A percentile compares a stretch with the other conserved stretches of the same genome.
Evolutionary conservation across 2,888 invertebrate genomes (phyloP).

Genomic region (Lepidochrysops patricia): DNA sequence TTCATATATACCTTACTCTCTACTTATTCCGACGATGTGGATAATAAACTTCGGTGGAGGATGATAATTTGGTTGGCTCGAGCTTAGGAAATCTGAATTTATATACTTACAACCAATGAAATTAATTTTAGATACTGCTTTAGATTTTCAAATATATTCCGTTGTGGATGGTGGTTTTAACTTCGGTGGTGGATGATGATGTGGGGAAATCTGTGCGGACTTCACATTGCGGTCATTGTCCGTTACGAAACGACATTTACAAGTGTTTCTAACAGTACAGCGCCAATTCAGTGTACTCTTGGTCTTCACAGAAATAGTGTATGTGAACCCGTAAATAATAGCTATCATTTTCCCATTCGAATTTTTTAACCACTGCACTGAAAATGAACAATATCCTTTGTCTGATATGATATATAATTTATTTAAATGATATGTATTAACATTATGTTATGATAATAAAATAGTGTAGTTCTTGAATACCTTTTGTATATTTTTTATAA

Average conservation of each 20-base stretch:
- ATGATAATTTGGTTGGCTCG: slow-evolving; percentile 23
- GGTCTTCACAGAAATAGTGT: slow-evolving; percentile 26
- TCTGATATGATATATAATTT: too few relatives aligned
- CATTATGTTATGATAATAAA: too few relatives aligned
- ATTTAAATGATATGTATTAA: too few relatives aligned
- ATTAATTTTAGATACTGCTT: neutral
- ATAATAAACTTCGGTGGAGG: slow-evolving; percentile 21
- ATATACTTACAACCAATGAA: too few relatives aligned
- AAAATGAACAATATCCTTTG: too few relatives aligned
- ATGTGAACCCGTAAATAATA: slow-evolving; percentile 33
- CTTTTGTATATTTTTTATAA: too few relatives aligned
- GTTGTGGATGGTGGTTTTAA: slow-evolving; percentile 19
- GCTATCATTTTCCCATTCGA: slow-evolving; percentile 24
- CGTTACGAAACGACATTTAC: neutral
- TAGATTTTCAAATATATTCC: slow-evolving; percentile 18
- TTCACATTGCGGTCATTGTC: neutral
- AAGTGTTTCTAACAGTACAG: slow-evolving; percentile 26
- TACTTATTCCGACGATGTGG: too few relatives aligned
- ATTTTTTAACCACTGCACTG: slow-evolving; percentile 27
- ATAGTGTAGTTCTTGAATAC: too few relatives aligned
- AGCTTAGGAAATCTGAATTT: too few relatives aligned
- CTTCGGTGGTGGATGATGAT: slow-evolving; percentile 23
- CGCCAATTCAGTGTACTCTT: slow-evolving; percentile 24
- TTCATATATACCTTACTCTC: slow-evolving; percentile 13
- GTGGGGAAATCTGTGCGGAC: neutral